Evolutionary conservation across 2,797 vertebrate species (phyloP).

Genomic region (Poeciliopsis infans): DNA sequence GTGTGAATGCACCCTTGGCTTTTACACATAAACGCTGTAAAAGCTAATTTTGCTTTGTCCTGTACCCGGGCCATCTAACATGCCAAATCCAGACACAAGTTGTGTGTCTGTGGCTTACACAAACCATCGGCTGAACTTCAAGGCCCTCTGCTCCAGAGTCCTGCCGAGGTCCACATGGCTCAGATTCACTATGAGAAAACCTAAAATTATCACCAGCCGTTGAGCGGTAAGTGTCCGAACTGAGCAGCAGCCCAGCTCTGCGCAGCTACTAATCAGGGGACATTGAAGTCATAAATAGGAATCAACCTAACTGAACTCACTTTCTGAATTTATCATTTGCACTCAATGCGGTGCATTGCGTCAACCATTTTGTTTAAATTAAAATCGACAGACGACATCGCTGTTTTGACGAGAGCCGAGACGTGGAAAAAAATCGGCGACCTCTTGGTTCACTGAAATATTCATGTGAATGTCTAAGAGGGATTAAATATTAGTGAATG

Average conservation of each 20-base stretch:
- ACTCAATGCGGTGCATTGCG: neutral
- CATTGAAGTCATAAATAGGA: conserved; percentile 43
- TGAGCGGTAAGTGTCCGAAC: conserved; percentile 58
- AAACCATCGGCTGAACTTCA: conserved; percentile 35
- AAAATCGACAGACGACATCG: conserved; percentile 7
- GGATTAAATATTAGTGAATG: conserved; percentile 64
- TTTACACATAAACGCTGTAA: neutral
- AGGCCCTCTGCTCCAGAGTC: conserved; percentile 40
- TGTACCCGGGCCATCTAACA: conserved; percentile 14
- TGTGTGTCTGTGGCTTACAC: conserved; percentile 7
- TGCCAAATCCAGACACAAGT: conserved; percentile 19
- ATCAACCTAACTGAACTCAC: neutral
- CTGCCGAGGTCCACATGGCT: conserved; percentile 53
- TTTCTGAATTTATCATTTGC: neutral
- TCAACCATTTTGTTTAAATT: neutral
- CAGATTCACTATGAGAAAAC: conserved; percentile 50
- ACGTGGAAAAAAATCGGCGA: conserved; percentile 9
- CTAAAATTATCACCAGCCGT: conserved; percentile 73
- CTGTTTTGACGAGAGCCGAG: conserved; percentile 1
- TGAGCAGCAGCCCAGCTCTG: conserved; percentile 55
- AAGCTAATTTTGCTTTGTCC: neutral
- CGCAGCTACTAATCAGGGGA: conserved; percentile 77
- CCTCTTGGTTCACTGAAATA: conserved; percentile 57
- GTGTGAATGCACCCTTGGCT: neutral
- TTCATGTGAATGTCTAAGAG: conserved; percentile 60